Base-by-base conservation (phyloP, 2,888 invertebrate species). In the Drosophila falleni region DNA sequence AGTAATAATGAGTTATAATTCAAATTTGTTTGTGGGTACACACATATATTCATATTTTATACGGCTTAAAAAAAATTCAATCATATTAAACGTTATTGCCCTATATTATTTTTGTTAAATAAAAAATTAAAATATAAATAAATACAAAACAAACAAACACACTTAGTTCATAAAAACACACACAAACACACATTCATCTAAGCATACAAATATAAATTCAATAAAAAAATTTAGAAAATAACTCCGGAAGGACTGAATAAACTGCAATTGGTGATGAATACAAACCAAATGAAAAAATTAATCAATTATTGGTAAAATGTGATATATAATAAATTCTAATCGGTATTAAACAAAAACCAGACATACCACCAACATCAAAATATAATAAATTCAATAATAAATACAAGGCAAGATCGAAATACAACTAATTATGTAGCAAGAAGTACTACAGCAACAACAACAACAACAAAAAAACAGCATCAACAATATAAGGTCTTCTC, bases 401-500 rank as follows among this genome's bases (percentile, higher is more conserved):
- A 23, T 23, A 23, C 23, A 23, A 23, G 42, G 19, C 42, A 41
- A 33, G 47, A 50, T 44, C 10, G 33, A 19, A 58, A 55, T 42
- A 15, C 10, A 53, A 46, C 37, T 37, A 46, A 62, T 37, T 44
- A 60, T 56, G 39, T 56, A 42, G 42, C 35, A 49, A 31, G 59
- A 61, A 68, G 44, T 61, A 42, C 50, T 58, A 39, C 47, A 59
- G 49, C 50, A 59, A 19, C 19, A 19, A 61, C 58, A 74, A 41
- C 74, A 69, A 65, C 44, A 23, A 23, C 44, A 44, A 47, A 19
- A 55, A 68, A 46, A 64, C 65, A 66, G 67, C 69, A 74, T 60
- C 81, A 74, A 68, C 51, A 64, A 31, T 55, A 74, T 44, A 63
- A 60, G 64, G 68, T 77, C 78, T 70, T 67, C 65, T 65, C 31